Conservation (phyloP, 2,797 vertebrate genomes). For the Chelmon rostratus region DNA sequence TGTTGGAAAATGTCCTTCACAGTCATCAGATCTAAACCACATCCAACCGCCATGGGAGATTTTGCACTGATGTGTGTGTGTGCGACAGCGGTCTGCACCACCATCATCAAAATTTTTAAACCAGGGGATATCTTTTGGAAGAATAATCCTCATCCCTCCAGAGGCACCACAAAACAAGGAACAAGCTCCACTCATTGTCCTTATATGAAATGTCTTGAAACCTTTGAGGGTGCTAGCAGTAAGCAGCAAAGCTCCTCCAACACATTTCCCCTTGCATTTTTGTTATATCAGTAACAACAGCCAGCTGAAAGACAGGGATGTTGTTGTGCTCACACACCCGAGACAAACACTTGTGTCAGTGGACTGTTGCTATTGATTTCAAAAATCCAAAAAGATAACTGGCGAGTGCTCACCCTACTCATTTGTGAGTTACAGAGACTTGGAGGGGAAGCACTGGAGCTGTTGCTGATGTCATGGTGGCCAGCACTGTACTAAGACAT, state of each 20-base stretch:
- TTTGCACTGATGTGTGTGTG: background rate
- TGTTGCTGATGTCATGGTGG: background rate
- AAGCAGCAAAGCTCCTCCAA: slow-evolving; percentile 5
- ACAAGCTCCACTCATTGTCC: background rate
- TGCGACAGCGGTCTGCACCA: background rate
- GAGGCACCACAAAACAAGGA: background rate
- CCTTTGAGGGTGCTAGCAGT: background rate
- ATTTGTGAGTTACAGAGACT: slow-evolving; percentile 15
- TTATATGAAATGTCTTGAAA: background rate
- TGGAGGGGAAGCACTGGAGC: background rate
- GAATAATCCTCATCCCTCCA: background rate
- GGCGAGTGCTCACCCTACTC: background rate
- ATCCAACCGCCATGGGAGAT: background rate
- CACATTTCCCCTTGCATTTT: slow-evolving; percentile 6
- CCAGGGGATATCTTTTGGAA: background rate
- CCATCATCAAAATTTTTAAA: background rate
- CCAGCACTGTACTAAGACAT: background rate
- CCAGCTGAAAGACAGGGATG: background rate
- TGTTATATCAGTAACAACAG: slow-evolving; percentile 26
- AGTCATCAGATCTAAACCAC: background rate
- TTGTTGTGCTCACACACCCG: slow-evolving; percentile 6
- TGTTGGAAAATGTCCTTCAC: background rate
- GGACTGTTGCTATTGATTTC: slow-evolving; percentile 24
- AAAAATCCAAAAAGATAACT: slow-evolving; percentile 7
- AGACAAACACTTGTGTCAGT: slow-evolving; percentile 18